Base-by-base conservation (phyloP, 2,797 vertebrate genomes). In the Hippoglossus hippoglossus region DNA sequence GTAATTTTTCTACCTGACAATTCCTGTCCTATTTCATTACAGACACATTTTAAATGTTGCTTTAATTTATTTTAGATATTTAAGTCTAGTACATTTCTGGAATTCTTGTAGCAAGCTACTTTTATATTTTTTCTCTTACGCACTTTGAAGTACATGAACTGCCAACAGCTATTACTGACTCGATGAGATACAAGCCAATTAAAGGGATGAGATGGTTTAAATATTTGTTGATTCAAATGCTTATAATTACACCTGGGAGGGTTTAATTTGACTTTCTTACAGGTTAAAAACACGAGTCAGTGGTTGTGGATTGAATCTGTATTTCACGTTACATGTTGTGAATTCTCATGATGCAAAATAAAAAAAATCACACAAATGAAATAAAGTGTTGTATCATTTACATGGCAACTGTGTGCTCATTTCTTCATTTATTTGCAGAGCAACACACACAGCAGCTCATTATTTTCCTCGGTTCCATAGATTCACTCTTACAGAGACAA, bases 41-140 rank as follows among this genome's bases (percentile, higher is more conserved):
- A 57, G 53, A 82, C 36, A 50, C 83, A 58, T 71, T 82, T 89
- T 85, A 67, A 72, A 80, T 79, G 47, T 67, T 81, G 21, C 39
- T 83, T 81, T 74, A 70, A 86, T 87, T 91, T 83, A 88, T 87
- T 92, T 89, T 13, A 11, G 75, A 64, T 71, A 84, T 84, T 83
- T 77, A 73, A 66, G 47, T 77, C 55, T 60, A 16, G 26, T 60
- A 69, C 44, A 44, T 67, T 52, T 58, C 31, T 79, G 18, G 73
- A 63, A 34, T 55, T 74, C 26, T 73, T 67, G 36, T 75, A 67
- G 54, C 12, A 75, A 41, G 34, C 18, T 19, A 79, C 71, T 80
- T 90, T 85, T 81, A 31, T 73, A 80, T 59, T 80, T 51, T 59
- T 49, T 49, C 19, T 49, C n/a, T 21, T 49, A n/a, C 18, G 67